A percentile compares a stretch with the other conserved stretches of the same genome.
These are phyloP conservation scores for Neopipo cinnamomea DNA, from an alignment of 2,113 vertebrate genomes.

Conservation along the genomic window DNA sequence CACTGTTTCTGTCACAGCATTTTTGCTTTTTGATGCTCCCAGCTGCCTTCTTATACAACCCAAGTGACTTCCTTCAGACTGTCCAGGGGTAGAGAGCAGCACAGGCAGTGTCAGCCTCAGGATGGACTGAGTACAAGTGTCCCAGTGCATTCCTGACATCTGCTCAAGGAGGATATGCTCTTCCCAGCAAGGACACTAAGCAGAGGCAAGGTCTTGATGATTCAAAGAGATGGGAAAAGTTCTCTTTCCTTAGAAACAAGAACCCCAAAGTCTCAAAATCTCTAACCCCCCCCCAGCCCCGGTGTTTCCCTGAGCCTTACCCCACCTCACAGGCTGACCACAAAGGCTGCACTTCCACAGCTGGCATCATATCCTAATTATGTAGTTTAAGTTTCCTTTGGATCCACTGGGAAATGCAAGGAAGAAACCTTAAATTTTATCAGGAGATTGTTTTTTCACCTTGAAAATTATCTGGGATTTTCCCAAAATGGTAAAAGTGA, in stretches of 20 bases:
- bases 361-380: no score
- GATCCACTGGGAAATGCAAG: neutral
- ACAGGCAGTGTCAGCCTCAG: fast-evolving
- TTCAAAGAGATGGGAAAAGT: neutral
- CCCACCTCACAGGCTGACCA: neutral
- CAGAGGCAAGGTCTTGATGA: neutral
- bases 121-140: fast-evolving
- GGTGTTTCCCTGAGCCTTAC: neutral
- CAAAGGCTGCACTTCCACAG: neutral
- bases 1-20: neutral
- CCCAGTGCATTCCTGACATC: neutral
- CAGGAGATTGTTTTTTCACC: neutral
- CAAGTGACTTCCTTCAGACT: no score
- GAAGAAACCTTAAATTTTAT: neutral
- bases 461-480: neutral
- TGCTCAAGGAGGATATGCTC: neutral
- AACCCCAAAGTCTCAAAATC: neutral
- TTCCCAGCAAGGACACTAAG: neutral
- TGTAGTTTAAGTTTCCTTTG: neutral
- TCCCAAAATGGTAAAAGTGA: neutral
- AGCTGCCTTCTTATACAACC: neutral
- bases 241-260: neutral
- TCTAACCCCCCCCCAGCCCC: neutral
- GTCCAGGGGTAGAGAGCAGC: neutral
- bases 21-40: neutral